Evolutionary conservation across 2,888 invertebrate genomes (phyloP).

Genomic region (Uloborus plumipes): DNA sequence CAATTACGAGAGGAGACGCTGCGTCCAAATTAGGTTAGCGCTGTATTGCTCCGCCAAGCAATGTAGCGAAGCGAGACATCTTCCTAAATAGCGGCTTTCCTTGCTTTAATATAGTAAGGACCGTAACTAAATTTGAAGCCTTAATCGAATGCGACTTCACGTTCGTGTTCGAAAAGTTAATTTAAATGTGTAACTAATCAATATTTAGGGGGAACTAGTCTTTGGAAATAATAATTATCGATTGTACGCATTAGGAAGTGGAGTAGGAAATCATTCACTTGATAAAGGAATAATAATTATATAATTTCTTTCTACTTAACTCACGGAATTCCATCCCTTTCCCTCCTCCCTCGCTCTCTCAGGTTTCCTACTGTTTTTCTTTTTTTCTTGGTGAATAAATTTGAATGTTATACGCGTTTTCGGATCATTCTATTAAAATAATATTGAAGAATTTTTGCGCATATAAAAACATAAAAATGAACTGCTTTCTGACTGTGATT

Average conservation of each 20-base stretch:
- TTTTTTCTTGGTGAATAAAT: no score
- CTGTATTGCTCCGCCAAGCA: constrained; percentile 52
- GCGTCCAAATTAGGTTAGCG: constrained; percentile 53
- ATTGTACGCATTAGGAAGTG: constrained; percentile 28
- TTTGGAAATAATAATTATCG: constrained; percentile 55
- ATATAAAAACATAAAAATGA: no score
- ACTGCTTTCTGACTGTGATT: no score
- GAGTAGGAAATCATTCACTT: constrained; percentile 16
- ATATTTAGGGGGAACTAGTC: constrained; percentile 35
- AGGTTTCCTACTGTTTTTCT: no score
- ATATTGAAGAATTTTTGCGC: no score
- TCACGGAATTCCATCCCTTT: no score
- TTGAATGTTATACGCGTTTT: no score
- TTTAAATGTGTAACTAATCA: constrained; percentile 63
- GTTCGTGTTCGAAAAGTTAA: constrained; percentile 49
- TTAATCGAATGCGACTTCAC: constrained; percentile 39
- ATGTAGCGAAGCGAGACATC: constrained; percentile 31
- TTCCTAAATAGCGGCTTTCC: constrained; percentile 20
- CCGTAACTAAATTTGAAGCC: constrained; percentile 55
- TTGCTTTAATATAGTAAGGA: constrained; percentile 25
- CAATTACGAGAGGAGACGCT: constrained; percentile 47
- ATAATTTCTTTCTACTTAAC: neutral
- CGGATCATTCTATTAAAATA: no score
- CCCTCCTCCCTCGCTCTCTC: neutral
- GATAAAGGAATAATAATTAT: constrained; percentile 18